These are phyloP conservation scores for Rhingia rostrata DNA, from an alignment of 2,888 invertebrate genomes.

Conservation along the genomic window DNA sequence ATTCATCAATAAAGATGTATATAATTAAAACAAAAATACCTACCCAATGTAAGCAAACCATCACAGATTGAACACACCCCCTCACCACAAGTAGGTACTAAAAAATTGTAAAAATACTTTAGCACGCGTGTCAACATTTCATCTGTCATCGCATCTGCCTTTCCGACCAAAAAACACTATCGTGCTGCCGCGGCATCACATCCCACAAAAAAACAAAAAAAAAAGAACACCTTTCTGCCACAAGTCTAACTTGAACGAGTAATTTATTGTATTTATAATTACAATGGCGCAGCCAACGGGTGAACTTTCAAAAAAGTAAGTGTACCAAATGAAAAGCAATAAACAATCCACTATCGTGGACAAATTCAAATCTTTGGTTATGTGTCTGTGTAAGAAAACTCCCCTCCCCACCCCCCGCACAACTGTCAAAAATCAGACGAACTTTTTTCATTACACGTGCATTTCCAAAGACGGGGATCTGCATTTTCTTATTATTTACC, in stretches of 20 bases:
- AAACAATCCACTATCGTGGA: neutral
- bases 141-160: slow-evolving; percentile 25
- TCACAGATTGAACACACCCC: slow-evolving; percentile 24
- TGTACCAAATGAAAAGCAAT: slow-evolving; percentile 22
- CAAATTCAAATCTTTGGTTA: slow-evolving; percentile 47
- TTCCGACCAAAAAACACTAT: slow-evolving; percentile 12
- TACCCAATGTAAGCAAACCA: no score
- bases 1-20: no score
- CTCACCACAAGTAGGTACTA: slow-evolving; percentile 33
- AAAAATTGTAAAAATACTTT: slow-evolving; percentile 9
- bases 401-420: slow-evolving; percentile 22
- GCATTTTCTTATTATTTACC: neutral
- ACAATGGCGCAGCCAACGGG: slow-evolving; percentile 79
- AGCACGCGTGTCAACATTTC: slow-evolving; percentile 20
- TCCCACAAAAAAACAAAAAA: slow-evolving; percentile 1
- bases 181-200: neutral
- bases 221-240: no score
- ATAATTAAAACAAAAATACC: no score
- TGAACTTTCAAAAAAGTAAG: slow-evolving; percentile 82
- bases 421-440: slow-evolving; percentile 48
- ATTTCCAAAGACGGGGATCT: no score
- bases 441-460: slow-evolving; percentile 53
- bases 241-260: neutral
- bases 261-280: neutral
- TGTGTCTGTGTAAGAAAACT: slow-evolving; percentile 50